phyloP scores from a whole-genome alignment of 2,888 invertebrate species.

The Carcina quercana region DNA sequence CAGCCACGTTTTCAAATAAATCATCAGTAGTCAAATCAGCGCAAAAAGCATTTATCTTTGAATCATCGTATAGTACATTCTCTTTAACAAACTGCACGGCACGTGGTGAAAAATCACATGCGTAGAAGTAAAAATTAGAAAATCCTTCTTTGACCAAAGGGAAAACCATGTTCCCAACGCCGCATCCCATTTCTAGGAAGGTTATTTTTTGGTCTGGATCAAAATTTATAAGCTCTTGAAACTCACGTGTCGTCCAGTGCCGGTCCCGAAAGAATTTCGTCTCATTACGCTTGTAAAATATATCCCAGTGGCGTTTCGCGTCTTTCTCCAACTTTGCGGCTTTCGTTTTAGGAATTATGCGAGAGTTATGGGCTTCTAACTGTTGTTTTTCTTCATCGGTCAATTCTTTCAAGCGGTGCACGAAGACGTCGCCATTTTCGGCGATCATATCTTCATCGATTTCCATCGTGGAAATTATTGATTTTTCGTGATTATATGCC shows the following conservation, averaged over 20 bases:
- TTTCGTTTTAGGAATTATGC: conserved; percentile 77
- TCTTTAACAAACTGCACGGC: conserved; percentile 90
- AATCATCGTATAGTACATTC: conserved; percentile 77
- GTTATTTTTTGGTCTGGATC: conserved; percentile 71
- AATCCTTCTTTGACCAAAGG: conserved; percentile 89
- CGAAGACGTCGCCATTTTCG: conserved; percentile 37
- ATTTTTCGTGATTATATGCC: too few species aligned
- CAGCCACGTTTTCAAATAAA: conserved; percentile 71
- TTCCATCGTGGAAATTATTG: conserved; percentile 55
- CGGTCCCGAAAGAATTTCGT: conserved; percentile 95
- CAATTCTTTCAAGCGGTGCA: conserved; percentile 66
- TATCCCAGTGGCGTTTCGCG: conserved; percentile 94
- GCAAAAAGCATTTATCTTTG: conserved; percentile 84
- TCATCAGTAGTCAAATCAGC: conserved; percentile 86
- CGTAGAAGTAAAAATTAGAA: conserved; percentile 79
- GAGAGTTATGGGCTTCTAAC: conserved; percentile 79
- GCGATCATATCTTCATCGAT: conserved; percentile 36
- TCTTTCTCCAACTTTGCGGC: conserved; percentile 86
- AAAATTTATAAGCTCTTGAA: conserved; percentile 82
- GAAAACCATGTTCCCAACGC: conserved; percentile 97
- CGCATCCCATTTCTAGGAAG: conserved; percentile 93
- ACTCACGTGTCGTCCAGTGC: conserved; percentile 97
- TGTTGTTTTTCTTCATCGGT: conserved; percentile 75
- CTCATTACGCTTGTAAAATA: conserved; percentile 96
- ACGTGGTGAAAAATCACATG: conserved; percentile 94